Evolutionary conservation across 2,113 vertebrate genomes (phyloP).

Genomic region (Mesoclemmys tuberculata): DNA sequence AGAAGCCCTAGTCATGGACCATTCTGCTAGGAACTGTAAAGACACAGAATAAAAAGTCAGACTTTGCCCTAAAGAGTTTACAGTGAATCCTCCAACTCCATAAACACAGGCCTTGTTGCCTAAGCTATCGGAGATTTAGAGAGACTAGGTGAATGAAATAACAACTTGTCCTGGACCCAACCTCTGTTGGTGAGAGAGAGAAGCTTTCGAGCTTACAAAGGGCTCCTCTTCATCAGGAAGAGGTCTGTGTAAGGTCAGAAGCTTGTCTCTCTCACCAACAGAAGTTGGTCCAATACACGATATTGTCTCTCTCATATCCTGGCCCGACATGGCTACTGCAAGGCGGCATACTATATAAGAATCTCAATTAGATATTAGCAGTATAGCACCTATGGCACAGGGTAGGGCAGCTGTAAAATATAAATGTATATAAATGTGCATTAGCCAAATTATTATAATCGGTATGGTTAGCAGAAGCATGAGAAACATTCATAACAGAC

Average conservation of each 20-base stretch:
- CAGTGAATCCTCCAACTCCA: neutral
- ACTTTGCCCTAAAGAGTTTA: neutral
- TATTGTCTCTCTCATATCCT: neutral
- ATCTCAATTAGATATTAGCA: accelerated
- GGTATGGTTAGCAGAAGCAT: neutral
- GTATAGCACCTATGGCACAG: neutral
- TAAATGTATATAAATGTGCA: neutral
- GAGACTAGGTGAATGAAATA: neutral
- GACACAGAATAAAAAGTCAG: neutral
- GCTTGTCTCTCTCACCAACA: neutral
- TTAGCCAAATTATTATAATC: neutral
- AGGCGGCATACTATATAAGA: neutral
- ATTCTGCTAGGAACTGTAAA: neutral
- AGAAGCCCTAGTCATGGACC: neutral
- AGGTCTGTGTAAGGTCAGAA: neutral
- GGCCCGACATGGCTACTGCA: neutral
- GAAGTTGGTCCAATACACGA: neutral
- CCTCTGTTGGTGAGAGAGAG: neutral
- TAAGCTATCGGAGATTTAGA: neutral
- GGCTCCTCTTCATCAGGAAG: neutral
- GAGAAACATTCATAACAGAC: neutral
- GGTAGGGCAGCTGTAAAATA: neutral
- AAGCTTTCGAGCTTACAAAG: neutral
- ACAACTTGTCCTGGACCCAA: neutral
- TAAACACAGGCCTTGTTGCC: neutral